Conservation (phyloP, 2,888 invertebrate species). For the Clistopyga incitator region DNA sequence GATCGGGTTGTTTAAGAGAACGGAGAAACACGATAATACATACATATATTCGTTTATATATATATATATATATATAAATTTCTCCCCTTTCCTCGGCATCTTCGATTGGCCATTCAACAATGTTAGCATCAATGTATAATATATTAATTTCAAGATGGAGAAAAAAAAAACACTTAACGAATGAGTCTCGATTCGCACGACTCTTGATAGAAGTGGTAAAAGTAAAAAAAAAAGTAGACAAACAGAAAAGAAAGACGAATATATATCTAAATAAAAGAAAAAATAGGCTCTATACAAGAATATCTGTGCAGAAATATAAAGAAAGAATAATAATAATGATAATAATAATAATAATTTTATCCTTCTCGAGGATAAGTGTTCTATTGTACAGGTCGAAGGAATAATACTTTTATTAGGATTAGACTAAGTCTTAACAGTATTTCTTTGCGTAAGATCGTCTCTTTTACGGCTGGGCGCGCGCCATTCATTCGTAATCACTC, state of each 20-base stretch:
- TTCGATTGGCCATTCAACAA: slow-evolving; percentile 51
- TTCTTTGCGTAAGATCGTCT: slow-evolving; percentile 51
- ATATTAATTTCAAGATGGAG: slow-evolving; percentile 78
- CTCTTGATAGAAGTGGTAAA: slow-evolving; percentile 62
- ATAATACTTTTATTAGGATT: slow-evolving; percentile 82
- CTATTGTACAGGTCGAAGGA: slow-evolving; percentile 82
- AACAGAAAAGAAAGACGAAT: slow-evolving; percentile 63
- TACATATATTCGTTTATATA: slow-evolving; percentile 12
- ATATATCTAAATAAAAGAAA: slow-evolving; percentile 59
- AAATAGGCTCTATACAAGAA: slow-evolving; percentile 79
- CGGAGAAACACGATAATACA: slow-evolving; percentile 69
- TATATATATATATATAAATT: slow-evolving; percentile 24
- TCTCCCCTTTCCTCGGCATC: slow-evolving; percentile 57
- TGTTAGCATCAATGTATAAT: slow-evolving; percentile 72
- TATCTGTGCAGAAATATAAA: slow-evolving; percentile 75
- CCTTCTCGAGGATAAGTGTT: slow-evolving; percentile 72
- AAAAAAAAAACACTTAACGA: slow-evolving; percentile 72
- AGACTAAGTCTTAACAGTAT: slow-evolving; percentile 73
- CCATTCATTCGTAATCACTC: slow-evolving; percentile 28
- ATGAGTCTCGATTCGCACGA: slow-evolving; percentile 64
- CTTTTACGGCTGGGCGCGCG: slow-evolving; percentile 8
- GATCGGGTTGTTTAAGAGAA: slow-evolving; percentile 76
- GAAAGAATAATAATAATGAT: slow-evolving; percentile 66
- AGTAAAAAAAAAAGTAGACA: slow-evolving; percentile 65
- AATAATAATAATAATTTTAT: slow-evolving; percentile 61